Evolutionary conservation across 2,113 vertebrate genomes (phyloP).

Genomic region (Procapra przewalskii): DNA sequence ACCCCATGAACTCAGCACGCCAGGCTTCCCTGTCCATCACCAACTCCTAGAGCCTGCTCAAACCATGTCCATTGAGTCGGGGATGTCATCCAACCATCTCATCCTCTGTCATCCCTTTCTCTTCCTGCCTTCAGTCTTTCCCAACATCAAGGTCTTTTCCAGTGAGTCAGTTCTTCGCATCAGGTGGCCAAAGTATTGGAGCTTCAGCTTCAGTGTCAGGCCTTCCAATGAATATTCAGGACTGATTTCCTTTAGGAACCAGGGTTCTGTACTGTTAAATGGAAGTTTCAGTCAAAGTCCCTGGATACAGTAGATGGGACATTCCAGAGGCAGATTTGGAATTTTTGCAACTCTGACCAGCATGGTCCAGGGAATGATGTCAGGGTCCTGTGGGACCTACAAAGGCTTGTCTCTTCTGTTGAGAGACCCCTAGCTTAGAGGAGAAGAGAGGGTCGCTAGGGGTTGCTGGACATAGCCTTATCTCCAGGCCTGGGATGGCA

Average conservation of each 20-base stretch:
- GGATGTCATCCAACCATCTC: background rate
- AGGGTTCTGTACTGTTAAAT: too few species aligned
- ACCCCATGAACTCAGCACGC: background rate
- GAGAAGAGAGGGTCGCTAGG: background rate
- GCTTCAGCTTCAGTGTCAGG: background rate
- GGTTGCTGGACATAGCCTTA: background rate
- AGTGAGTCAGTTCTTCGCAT: background rate
- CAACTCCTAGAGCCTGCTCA: background rate
- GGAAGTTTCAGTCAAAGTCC: background rate
- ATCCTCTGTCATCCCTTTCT: background rate
- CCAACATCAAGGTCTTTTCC: background rate
- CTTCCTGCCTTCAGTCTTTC: background rate
- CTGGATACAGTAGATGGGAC: background rate
- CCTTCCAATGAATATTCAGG: background rate
- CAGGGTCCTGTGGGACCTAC: background rate
- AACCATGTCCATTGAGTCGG: background rate
- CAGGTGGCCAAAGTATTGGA: background rate
- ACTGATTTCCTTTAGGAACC: background rate
- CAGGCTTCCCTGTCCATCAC: background rate
- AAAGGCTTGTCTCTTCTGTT: background rate
- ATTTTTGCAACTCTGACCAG: background rate
- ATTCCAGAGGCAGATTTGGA: background rate
- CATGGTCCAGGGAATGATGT: accelerated
- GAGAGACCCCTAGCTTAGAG: background rate
- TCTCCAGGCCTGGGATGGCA: background rate